phyloP scores from a whole-genome alignment of 1,140 invertebrate species.

The Aethina tumida region DNA sequence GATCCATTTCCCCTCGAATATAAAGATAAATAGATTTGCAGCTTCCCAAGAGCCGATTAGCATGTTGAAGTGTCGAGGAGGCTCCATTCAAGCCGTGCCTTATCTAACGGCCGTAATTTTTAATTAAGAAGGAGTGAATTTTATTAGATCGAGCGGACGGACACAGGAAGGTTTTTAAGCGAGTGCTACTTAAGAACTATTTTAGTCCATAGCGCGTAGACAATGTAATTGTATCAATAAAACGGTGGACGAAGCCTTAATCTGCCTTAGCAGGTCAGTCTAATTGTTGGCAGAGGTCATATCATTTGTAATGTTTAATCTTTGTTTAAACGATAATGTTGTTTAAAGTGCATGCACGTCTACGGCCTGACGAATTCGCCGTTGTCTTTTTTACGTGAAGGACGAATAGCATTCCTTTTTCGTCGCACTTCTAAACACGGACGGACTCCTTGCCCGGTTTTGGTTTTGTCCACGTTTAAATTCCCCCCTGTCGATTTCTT shows the following conservation, averaged over 20 bases:
- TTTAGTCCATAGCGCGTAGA: constrained; percentile 15
- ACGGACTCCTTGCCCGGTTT: constrained; percentile 5
- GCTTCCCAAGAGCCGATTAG: no score
- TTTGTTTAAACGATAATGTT: constrained; percentile 29
- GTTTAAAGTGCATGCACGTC: constrained; percentile 24
- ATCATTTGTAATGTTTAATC: constrained; percentile 32
- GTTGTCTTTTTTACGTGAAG: constrained; percentile 6
- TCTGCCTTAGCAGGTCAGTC: constrained; percentile 27
- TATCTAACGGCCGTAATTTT: constrained; percentile 10
- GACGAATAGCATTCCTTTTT: constrained; percentile 2
- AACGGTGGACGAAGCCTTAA: constrained; percentile 26
- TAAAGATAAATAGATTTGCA: no score
- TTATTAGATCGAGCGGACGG: constrained; percentile 6
- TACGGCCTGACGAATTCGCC: constrained; percentile 12
- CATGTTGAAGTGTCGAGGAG: no score
- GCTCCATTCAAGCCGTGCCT: no score
- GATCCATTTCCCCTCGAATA: no score
- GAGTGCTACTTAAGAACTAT: constrained; percentile 17
- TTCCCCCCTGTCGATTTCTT: no score
- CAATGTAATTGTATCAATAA: constrained; percentile 27
- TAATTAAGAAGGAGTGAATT: constrained; percentile 11
- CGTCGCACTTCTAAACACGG: constrained; percentile 3
- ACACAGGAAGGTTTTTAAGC: constrained; percentile 9
- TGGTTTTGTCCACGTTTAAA: no score
- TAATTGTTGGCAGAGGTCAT: constrained; percentile 32